These are phyloP conservation scores for Alviniconcha marisindica DNA, from an alignment of 1,140 invertebrate genomes.

Conservation along the genomic window DNA sequence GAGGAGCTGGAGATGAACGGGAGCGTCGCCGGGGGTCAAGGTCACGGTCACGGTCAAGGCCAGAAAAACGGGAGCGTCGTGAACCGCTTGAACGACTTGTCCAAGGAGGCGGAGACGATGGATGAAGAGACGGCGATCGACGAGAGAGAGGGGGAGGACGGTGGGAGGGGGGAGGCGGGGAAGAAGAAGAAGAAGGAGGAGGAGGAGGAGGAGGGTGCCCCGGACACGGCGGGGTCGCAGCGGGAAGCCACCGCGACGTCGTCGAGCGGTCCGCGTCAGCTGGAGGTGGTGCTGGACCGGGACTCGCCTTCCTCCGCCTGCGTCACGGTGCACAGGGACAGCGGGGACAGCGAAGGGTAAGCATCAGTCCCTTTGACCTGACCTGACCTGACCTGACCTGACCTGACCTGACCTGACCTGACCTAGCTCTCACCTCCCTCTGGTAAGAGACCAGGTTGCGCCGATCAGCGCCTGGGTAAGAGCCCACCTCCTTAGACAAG, in stretches of 20 bases:
- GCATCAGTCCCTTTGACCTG: neutral
- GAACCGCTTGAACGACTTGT: neutral
- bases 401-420: too few relatives aligned
- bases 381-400: neutral
- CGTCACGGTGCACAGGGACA: neutral
- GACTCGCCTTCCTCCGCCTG: neutral
- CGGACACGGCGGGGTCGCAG: neutral
- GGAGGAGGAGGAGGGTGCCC: neutral
- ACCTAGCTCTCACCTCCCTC: too few relatives aligned
- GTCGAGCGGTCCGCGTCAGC: neutral
- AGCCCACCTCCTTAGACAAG: too few relatives aligned
- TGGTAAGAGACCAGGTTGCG: too few relatives aligned
- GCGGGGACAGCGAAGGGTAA: neutral
- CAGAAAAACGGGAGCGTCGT: too few relatives aligned
- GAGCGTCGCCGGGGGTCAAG: too few relatives aligned
- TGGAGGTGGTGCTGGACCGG: constrained; percentile 17
- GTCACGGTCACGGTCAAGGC: too few relatives aligned
- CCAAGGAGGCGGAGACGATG: neutral
- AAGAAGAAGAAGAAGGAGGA: neutral
- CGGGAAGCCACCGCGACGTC: neutral
- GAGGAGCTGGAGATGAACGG: too few relatives aligned
- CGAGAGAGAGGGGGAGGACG: neutral
- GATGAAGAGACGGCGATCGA: neutral
- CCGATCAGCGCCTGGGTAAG: too few relatives aligned
- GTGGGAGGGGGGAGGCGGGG: neutral